These are phyloP conservation scores for Anolis sagrei DNA, from an alignment of 2,113 vertebrate genomes.

Conservation along the genomic window DNA sequence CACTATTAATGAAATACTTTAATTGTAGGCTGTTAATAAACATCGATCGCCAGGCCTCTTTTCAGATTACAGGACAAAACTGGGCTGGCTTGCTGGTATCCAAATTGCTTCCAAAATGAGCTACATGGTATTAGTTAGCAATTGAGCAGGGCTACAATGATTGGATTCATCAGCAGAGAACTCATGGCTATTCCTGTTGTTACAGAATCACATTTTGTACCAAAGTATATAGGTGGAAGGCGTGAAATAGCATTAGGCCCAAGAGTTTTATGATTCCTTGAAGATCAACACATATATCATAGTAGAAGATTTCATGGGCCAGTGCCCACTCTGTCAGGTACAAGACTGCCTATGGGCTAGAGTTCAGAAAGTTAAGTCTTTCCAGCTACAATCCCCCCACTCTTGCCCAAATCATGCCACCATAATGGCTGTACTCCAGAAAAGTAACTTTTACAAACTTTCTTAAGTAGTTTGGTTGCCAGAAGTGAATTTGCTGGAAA, in stretches of 20 bases:
- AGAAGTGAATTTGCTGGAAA: not conserved
- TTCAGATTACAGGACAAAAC: slow-evolving; percentile 71
- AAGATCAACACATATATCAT: too few relatives aligned
- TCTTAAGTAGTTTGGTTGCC: not conserved
- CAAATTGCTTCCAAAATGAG: slow-evolving; percentile 63
- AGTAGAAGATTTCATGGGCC: not conserved
- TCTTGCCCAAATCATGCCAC: not conserved
- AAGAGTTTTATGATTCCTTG: not conserved
- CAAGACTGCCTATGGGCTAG: not conserved
- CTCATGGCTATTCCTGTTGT: slow-evolving; percentile 43
- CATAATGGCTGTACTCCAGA: not conserved
- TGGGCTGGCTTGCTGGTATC: slow-evolving; percentile 67
- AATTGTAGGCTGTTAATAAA: slow-evolving; percentile 71
- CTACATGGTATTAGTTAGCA: slow-evolving; percentile 3
- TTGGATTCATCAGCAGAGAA: slow-evolving; percentile 57
- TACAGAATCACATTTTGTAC: slow-evolving; percentile 48
- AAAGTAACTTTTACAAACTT: too few relatives aligned
- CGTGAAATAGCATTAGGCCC: not conserved
- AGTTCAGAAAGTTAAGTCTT: too few relatives aligned
- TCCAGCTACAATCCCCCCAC: not conserved
- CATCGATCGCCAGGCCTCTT: slow-evolving; percentile 54
- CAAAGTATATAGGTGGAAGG: slow-evolving; percentile 31
- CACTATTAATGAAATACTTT: slow-evolving; percentile 64
- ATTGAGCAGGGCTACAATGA: slow-evolving; percentile 63
- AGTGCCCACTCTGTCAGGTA: not conserved